Evolutionary conservation across 2,797 vertebrate species (phyloP).

Genomic region (Liasis olivaceus): DNA sequence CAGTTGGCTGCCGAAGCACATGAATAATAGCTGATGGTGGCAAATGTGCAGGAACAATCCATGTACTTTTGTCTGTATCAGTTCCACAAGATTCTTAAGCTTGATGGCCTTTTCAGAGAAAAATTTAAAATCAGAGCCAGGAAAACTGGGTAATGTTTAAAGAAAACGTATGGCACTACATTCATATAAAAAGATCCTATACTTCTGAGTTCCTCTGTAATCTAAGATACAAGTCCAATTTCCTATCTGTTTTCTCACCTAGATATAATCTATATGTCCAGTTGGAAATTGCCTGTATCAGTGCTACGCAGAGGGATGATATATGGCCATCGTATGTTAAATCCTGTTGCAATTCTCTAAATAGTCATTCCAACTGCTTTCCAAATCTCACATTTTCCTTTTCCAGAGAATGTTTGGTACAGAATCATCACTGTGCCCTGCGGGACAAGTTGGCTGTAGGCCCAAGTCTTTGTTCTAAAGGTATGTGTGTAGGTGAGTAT

Average conservation of each 20-base stretch:
- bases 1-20: not conserved
- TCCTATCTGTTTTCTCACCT: not conserved
- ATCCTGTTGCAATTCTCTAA: not conserved
- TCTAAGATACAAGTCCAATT: not conserved
- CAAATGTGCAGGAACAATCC: not conserved
- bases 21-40: not conserved
- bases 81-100: not conserved
- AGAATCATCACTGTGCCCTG: not conserved
- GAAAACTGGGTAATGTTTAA: not conserved
- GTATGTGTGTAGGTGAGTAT: not conserved
- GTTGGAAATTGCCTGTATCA: not conserved
- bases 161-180: not conserved
- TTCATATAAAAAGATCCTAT: not conserved
- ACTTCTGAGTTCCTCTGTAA: not conserved
- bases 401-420: constrained; percentile 23
- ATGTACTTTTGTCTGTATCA: not conserved
- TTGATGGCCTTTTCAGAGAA: not conserved
- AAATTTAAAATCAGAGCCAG: not conserved
- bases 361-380: constrained; percentile 41
- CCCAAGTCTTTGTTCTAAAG: constrained; percentile 7
- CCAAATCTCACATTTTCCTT: constrained; percentile 39
- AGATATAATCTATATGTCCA: not conserved
- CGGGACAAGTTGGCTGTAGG: constrained; percentile 16
- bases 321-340: not conserved
- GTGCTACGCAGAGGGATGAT: not conserved